Evolutionary conservation across 2,797 vertebrate species (phyloP).

Genomic region (Platalea minor): DNA sequence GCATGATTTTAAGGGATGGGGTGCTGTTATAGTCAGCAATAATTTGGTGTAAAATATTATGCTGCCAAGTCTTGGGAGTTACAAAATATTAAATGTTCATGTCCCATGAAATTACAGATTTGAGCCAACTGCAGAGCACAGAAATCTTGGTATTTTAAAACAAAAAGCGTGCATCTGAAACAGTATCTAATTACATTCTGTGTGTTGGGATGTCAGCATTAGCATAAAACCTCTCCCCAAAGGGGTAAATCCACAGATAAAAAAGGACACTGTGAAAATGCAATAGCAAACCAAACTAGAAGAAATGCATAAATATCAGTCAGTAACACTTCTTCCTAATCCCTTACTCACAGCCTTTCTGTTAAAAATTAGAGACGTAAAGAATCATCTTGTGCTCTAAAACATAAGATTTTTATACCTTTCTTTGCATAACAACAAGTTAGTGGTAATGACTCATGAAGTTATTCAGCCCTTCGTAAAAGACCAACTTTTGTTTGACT

Average conservation of each 20-base stretch:
- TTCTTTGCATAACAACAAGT: not conserved
- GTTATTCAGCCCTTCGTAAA: slow-evolving; percentile 34
- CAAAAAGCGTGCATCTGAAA: not conserved
- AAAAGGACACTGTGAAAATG: not conserved
- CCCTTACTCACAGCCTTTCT: not conserved
- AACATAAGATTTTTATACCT: not conserved
- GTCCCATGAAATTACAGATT: not conserved
- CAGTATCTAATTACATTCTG: not conserved
- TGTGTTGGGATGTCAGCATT: not conserved
- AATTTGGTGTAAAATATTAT: not conserved
- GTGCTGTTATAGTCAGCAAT: not conserved
- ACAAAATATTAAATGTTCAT: not conserved
- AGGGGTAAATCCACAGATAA: not conserved
- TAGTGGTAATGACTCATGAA: slow-evolving; percentile 25
- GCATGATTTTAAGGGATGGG: not conserved
- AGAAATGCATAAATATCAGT: not conserved
- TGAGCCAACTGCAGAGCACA: not conserved
- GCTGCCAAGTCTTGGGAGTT: not conserved
- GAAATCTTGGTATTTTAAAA: not conserved
- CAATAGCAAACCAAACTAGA: not conserved
- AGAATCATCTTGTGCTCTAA: not conserved
- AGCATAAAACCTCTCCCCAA: not conserved
- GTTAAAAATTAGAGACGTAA: not conserved
- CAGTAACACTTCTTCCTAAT: not conserved
- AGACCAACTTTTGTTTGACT: slow-evolving; percentile 19